phyloP scores from a whole-genome alignment of 2,888 invertebrate genomes.

The Diabrotica balteata region DNA sequence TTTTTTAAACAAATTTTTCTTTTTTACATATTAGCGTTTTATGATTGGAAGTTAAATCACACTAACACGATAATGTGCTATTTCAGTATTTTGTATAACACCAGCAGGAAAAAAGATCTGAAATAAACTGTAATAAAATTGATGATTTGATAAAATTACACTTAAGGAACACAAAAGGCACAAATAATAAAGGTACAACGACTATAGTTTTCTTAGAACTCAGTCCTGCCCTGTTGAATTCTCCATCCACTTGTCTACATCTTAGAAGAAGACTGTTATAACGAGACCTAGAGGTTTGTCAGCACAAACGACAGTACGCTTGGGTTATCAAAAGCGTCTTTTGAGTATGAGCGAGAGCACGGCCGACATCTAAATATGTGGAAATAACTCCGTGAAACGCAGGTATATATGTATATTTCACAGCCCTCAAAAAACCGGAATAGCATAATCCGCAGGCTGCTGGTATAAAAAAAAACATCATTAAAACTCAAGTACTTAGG shows the following conservation, averaged over 20 bases:
- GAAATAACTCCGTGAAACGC: constrained; percentile 49
- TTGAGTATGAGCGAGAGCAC: constrained; percentile 48
- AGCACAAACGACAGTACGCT: constrained; percentile 53
- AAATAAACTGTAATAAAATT: too few species aligned
- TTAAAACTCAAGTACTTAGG: too few species aligned
- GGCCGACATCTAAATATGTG: constrained; percentile 49
- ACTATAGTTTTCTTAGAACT: too few species aligned
- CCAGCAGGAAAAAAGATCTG: too few species aligned
- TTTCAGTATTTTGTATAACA: too few species aligned
- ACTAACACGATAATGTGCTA: too few species aligned
- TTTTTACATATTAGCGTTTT: too few species aligned
- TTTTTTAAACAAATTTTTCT: too few species aligned
- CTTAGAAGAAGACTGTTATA: constrained; percentile 39
- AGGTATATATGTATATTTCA: constrained; percentile 24
- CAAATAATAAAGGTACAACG: too few species aligned
- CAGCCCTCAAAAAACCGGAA: neutral
- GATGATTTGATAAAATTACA: too few species aligned
- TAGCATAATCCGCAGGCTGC: neutral
- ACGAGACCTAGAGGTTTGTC: constrained; percentile 43
- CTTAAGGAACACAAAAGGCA: too few species aligned
- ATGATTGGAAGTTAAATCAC: too few species aligned
- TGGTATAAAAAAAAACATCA: neutral
- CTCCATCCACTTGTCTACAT: constrained; percentile 21
- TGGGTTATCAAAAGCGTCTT: constrained; percentile 56
- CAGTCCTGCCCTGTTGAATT: neutral